phyloP scores from a whole-genome alignment of 2,888 invertebrate genomes.

The Apodemia mormo region DNA sequence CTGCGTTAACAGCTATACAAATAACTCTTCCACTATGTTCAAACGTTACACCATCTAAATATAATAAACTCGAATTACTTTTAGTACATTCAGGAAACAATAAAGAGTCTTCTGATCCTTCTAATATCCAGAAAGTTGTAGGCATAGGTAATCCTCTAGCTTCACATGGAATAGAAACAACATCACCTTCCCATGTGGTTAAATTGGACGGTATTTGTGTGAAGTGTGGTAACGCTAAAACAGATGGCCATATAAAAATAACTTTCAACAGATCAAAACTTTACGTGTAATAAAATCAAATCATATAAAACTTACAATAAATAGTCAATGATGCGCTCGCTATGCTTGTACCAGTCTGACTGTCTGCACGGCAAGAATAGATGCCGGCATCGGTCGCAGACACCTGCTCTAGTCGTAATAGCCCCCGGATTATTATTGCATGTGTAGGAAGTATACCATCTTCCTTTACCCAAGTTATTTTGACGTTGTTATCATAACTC shows the following conservation, averaged over 20 bases:
- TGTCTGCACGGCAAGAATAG: slow-evolving; percentile 95
- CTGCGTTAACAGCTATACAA: slow-evolving; percentile 76
- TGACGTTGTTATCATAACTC: slow-evolving; percentile 72
- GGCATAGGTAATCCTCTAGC: slow-evolving; percentile 96
- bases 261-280: slow-evolving; percentile 58
- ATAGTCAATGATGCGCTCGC: slow-evolving; percentile 94
- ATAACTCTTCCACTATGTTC: slow-evolving; percentile 76
- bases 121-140: slow-evolving; percentile 97
- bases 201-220: slow-evolving; percentile 93
- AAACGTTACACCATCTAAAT: slow-evolving; percentile 68
- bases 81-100: slow-evolving; percentile 76
- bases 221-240: slow-evolving; percentile 93
- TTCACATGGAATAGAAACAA: slow-evolving; percentile 94
- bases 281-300: slow-evolving; percentile 67
- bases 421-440: slow-evolving; percentile 67
- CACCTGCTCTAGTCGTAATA: slow-evolving; percentile 90
- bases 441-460: slow-evolving; percentile 68
- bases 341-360: slow-evolving; percentile 92
- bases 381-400: slow-evolving; percentile 92
- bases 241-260: slow-evolving; percentile 75
- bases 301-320: slow-evolving; percentile 87
- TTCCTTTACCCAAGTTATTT: slow-evolving; percentile 77
- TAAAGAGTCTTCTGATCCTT: slow-evolving; percentile 89
- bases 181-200: slow-evolving; percentile 92
- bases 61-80: slow-evolving; percentile 74